A percentile compares a stretch with the other conserved stretches of the same genome.
Conservation (phyloP, 2,797 vertebrate genomes). For the Acipenser transmontanus region DNA sequence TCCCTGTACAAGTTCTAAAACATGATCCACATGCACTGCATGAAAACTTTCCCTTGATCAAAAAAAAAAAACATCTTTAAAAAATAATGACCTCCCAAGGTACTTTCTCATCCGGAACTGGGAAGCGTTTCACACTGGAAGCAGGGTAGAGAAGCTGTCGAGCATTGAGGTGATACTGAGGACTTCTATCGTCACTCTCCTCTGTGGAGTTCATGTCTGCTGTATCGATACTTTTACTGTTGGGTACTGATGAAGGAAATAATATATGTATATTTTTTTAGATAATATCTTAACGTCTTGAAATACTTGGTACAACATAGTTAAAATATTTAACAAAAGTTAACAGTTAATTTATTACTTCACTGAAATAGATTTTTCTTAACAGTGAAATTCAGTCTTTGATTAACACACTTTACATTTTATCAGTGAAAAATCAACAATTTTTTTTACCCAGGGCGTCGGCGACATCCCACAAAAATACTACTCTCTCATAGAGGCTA, state of each 20-base stretch:
- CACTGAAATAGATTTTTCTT: too few species aligned
- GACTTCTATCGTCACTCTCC: constrained; percentile 26
- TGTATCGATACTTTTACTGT: not conserved
- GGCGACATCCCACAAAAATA: too few species aligned
- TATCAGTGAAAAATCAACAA: too few species aligned
- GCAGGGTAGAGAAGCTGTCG: constrained; percentile 70
- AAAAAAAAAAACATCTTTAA: too few species aligned
- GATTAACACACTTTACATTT: too few species aligned
- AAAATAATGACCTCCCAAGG: constrained; percentile 77
- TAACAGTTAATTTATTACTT: too few species aligned
- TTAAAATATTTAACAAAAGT: too few species aligned
- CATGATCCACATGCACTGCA: not conserved
- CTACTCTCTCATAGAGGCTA: too few species aligned
- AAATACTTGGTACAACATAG: too few species aligned
- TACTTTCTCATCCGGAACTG: constrained; percentile 90
- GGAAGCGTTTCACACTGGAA: constrained; percentile 66
- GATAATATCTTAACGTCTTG: too few species aligned
- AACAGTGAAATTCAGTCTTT: too few species aligned
- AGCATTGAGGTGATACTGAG: constrained; percentile 58
- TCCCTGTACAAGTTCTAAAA: not conserved
- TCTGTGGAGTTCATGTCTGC: constrained; percentile 28
- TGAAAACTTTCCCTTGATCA: not conserved
- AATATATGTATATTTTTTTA: not conserved
- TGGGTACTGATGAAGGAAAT: constrained; percentile 18
- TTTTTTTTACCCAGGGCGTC: too few species aligned